These are phyloP conservation scores for Drosophila multiciliata DNA, from an alignment of 2,888 invertebrate species.

Conservation along the genomic window DNA sequence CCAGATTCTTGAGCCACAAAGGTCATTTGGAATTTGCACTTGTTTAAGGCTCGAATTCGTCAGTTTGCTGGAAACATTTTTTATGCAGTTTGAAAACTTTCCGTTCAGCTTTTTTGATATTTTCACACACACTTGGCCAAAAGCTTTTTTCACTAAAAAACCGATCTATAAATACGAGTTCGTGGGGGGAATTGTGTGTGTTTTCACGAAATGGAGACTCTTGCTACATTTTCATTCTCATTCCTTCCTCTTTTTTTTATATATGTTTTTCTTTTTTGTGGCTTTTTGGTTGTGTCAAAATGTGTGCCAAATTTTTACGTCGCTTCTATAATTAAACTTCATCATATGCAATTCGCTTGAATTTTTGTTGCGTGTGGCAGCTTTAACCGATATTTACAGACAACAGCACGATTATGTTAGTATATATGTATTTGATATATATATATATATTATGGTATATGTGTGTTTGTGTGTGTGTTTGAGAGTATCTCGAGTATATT, in stretches of 20 bases:
- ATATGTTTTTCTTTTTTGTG: conserved; percentile 6
- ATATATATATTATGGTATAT: conserved; percentile 13
- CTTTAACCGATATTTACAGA: conserved; percentile 62
- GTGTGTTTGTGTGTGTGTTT: conserved; percentile 13
- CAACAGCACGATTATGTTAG: conserved; percentile 42
- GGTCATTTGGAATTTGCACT: conserved; percentile 14
- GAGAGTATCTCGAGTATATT: conserved; percentile 44
- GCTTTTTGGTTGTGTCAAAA: conserved; percentile 45
- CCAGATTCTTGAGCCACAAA: conserved; percentile 2
- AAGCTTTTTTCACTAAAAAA: conserved; percentile 53
- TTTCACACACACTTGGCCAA: conserved; percentile 18
- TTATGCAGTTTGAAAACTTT: conserved; percentile 2
- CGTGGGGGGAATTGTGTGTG: conserved; percentile 42
- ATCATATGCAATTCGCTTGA: conserved; percentile 48
- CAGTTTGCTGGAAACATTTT: conserved; percentile 7
- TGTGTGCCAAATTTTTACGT: conserved; percentile 66
- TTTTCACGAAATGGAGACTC: conserved; percentile 55
- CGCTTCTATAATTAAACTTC: conserved; percentile 70
- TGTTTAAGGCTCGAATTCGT: not conserved
- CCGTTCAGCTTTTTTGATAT: not conserved
- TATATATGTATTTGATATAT: conserved; percentile 3
- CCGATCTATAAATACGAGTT: conserved; percentile 66
- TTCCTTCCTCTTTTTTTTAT: conserved; percentile 16
- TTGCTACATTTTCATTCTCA: conserved; percentile 42
- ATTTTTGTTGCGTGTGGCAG: conserved; percentile 30